A percentile compares a stretch with the other conserved stretches of the same genome.
Conservation (phyloP, 2,113 vertebrate species). For the Eclectus roratus region DNA sequence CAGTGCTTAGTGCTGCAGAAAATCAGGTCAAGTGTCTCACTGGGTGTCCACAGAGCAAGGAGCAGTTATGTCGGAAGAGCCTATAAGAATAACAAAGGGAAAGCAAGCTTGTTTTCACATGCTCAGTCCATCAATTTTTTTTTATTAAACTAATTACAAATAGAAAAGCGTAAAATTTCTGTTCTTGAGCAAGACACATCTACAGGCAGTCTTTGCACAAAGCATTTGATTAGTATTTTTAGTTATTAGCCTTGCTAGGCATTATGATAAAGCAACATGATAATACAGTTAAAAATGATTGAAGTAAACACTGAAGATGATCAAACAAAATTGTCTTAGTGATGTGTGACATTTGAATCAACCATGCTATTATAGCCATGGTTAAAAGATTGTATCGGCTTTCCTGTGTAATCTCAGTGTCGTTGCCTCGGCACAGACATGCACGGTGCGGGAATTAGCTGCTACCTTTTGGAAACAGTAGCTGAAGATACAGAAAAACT, state of each 20-base stretch:
- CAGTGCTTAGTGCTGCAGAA: conserved; percentile 54
- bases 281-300: neutral
- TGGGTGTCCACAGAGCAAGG: neutral
- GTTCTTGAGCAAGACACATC: neutral
- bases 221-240: neutral
- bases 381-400: neutral
- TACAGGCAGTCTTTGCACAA: neutral
- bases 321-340: neutral
- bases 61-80: neutral
- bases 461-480: neutral
- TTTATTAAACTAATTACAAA: neutral
- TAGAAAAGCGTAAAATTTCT: neutral
- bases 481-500: neutral
- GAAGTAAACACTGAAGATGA: neutral
- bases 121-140: neutral
- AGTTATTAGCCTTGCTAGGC: neutral
- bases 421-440: neutral
- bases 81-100: neutral
- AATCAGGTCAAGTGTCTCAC: conserved; percentile 49
- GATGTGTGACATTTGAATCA: neutral
- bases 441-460: neutral
- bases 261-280: neutral
- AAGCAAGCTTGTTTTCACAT: neutral
- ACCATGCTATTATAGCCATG: neutral
- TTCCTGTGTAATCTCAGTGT: neutral